Evolutionary conservation across 2,888 invertebrate species (phyloP).

Genomic region (Tetanocera ferruginea): DNA sequence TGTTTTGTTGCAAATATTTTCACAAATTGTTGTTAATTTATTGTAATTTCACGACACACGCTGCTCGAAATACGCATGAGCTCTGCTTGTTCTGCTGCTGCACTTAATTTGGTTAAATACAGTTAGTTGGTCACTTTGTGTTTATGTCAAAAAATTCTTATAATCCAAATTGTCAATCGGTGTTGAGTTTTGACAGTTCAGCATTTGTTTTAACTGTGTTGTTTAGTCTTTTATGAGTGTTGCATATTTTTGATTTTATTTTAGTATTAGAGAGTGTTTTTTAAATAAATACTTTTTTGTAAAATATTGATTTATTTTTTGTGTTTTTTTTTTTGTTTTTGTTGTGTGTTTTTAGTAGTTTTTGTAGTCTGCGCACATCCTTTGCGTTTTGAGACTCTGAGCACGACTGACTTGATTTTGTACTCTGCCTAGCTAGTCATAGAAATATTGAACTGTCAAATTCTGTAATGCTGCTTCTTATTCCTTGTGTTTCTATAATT

Average conservation of each 20-base stretch:
- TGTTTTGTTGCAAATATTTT: neutral
- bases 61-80: slow-evolving; percentile 23
- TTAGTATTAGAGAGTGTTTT: neutral
- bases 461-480: slow-evolving; percentile 25
- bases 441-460: slow-evolving; percentile 52
- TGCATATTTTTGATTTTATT: slow-evolving; percentile 30
- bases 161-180: slow-evolving; percentile 5
- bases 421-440: slow-evolving; percentile 41
- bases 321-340: slow-evolving; percentile 10
- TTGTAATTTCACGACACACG: neutral
- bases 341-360: slow-evolving; percentile 23
- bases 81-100: neutral
- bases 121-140: slow-evolving; percentile 2
- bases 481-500: slow-evolving; percentile 8
- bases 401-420: slow-evolving; percentile 59
- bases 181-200: neutral
- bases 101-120: slow-evolving; percentile 4
- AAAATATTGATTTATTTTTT: slow-evolving; percentile 22
- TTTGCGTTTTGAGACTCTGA: slow-evolving; percentile 61
- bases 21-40: neutral
- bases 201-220: neutral
- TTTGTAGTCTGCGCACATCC: slow-evolving; percentile 45
- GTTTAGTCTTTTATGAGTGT: neutral
- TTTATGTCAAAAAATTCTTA: slow-evolving; percentile 8
- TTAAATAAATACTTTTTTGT: slow-evolving; percentile 21